Evolutionary conservation across 2,888 invertebrate species (phyloP).

Genomic region (Molorchus minor): DNA sequence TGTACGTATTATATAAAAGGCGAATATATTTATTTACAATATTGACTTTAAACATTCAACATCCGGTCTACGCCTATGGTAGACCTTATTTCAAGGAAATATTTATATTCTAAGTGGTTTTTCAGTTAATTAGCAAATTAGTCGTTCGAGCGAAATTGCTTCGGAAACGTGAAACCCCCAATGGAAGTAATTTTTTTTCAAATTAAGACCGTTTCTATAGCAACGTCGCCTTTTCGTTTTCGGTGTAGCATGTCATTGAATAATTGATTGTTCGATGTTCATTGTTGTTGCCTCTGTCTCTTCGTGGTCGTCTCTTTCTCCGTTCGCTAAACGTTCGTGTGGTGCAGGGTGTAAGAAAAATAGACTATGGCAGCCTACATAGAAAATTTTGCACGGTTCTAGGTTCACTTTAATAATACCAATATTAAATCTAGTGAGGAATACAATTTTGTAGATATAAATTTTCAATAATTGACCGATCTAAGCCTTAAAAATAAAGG

Average conservation of each 20-base stretch:
- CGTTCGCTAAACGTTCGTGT: conserved; percentile 16
- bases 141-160: conserved; percentile 16
- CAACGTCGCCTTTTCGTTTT: conserved; percentile 42
- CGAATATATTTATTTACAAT: too few relatives aligned
- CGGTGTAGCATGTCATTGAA: conserved; percentile 60
- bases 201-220: conserved; percentile 41
- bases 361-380: too few relatives aligned
- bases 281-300: conserved; percentile 61
- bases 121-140: conserved; percentile 20
- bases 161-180: conserved; percentile 10
- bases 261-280: conserved; percentile 61
- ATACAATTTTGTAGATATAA: too few relatives aligned
- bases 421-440: too few relatives aligned
- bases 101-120: conserved; percentile 13
- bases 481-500: too few relatives aligned
- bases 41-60: too few relatives aligned
- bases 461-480: too few relatives aligned
- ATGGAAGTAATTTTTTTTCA: not conserved
- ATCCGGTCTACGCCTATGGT: conserved; percentile 7
- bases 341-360: conserved; percentile 10
- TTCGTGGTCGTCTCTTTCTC: conserved; percentile 50
- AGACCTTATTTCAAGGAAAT: conserved; percentile 1
- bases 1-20: too few relatives aligned
- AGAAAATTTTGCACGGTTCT: not conserved
- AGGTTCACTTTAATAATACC: not conserved